These are phyloP conservation scores for Atethmia centrago DNA, from an alignment of 2,888 invertebrate species.

Conservation along the genomic window DNA sequence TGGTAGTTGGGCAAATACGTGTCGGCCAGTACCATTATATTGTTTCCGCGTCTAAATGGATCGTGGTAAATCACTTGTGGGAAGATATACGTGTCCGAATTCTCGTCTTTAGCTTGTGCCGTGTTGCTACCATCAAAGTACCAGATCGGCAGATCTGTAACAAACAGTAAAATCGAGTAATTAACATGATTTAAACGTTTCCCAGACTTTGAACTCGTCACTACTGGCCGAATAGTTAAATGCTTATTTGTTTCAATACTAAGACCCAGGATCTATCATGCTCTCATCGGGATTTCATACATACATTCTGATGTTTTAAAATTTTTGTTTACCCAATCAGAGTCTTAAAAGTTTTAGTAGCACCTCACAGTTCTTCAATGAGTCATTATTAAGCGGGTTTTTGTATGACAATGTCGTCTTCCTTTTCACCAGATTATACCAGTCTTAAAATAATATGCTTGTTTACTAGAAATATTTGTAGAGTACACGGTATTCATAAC, in stretches of 20 bases:
- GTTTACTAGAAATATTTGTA: neutral
- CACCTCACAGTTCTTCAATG: neutral
- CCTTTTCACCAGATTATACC: neutral
- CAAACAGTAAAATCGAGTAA: constrained; percentile 54
- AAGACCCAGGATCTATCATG: neutral
- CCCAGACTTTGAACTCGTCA: constrained; percentile 47
- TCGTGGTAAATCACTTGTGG: constrained; percentile 95
- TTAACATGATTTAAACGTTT: constrained; percentile 54
- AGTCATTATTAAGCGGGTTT: neutral
- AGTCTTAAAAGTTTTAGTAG: neutral
- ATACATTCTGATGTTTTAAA: neutral
- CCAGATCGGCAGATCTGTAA: constrained; percentile 93
- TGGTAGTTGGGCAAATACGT: constrained; percentile 92
- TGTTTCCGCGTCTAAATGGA: constrained; percentile 94
- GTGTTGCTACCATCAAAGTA: constrained; percentile 94
- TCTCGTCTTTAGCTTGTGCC: constrained; percentile 91
- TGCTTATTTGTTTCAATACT: constrained; percentile 7
- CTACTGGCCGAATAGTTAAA: constrained; percentile 20
- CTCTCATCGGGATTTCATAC: neutral
- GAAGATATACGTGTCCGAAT: constrained; percentile 94
- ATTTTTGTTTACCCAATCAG: neutral
- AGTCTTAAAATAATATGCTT: neutral
- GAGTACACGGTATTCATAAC: no score
- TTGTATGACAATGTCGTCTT: neutral
- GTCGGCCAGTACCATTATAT: constrained; percentile 94